phyloP scores from a whole-genome alignment of 2,113 vertebrate genomes.

The Enhydra lutris region DNA sequence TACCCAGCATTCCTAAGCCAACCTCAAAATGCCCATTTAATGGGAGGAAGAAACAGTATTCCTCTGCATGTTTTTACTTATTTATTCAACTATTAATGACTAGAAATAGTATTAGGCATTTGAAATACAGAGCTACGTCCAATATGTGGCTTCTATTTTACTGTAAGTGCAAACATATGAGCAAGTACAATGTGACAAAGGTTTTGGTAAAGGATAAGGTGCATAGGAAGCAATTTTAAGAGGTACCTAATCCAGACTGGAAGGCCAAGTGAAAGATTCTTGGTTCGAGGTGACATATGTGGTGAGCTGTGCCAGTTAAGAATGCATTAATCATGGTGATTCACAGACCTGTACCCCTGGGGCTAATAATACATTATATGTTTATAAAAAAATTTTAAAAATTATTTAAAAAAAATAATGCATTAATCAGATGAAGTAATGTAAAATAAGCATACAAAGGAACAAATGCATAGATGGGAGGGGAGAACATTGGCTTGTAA shows the following conservation, averaged over 20 bases:
- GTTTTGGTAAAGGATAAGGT: not conserved
- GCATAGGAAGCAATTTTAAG: not conserved
- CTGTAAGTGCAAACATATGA: not conserved
- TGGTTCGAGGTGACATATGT: not conserved
- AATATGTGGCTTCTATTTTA: not conserved
- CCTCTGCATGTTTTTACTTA: not conserved
- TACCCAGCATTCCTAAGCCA: not conserved
- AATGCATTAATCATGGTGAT: not conserved
- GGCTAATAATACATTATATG: too few relatives aligned
- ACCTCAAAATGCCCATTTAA: not conserved
- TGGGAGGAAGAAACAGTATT: not conserved
- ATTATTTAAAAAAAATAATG: not conserved
- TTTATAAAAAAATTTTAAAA: too few relatives aligned
- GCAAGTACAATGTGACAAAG: not conserved
- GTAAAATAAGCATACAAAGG: not conserved
- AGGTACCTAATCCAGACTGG: not conserved
- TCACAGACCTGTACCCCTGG: too few relatives aligned
- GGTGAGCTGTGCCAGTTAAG: not conserved
- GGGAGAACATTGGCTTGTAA: not conserved
- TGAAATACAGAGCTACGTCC: not conserved
- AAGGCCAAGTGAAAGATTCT: not conserved
- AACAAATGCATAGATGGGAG: not conserved
- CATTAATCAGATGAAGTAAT: not conserved
- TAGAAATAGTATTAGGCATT: not conserved
- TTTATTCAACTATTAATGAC: not conserved